Conservation (phyloP, 2,888 invertebrate species). For the Papilio elwesi region DNA sequence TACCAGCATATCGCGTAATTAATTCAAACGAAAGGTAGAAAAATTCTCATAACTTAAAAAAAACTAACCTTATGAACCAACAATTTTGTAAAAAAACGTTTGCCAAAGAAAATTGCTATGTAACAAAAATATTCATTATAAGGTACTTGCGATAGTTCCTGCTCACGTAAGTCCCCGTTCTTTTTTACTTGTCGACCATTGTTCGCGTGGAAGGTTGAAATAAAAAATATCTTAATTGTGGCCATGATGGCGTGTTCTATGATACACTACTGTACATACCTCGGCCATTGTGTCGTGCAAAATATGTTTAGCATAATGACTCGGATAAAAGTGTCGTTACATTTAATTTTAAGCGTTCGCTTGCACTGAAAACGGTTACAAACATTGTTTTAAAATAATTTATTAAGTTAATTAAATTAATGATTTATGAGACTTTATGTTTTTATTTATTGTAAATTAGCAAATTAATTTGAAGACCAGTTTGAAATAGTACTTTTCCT, state of each 20-base stretch:
- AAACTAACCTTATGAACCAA: background rate
- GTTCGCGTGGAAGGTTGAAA: conserved; percentile 74
- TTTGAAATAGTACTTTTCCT: background rate
- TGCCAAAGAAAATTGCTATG: conserved; percentile 43
- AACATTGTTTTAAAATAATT: conserved; percentile 19
- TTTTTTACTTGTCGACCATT: conserved; percentile 51
- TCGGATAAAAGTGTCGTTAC: conserved; percentile 58
- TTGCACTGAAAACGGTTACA: conserved; percentile 16
- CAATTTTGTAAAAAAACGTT: conserved; percentile 3
- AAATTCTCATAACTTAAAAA: background rate
- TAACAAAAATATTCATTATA: conserved; percentile 51
- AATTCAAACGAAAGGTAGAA: background rate
- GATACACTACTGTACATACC: conserved; percentile 70
- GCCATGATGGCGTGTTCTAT: conserved; percentile 73
- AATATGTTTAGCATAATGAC: conserved; percentile 77
- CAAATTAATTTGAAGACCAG: background rate
- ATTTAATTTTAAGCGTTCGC: conserved; percentile 41
- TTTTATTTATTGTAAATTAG: background rate
- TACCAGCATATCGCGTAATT: background rate
- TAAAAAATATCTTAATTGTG: conserved; percentile 77
- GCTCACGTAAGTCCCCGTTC: conserved; percentile 50
- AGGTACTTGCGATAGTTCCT: conserved; percentile 46
- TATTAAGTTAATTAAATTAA: conserved; percentile 18
- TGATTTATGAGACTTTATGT: conserved; percentile 2
- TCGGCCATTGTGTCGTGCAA: conserved; percentile 71